Evolutionary conservation across 2,113 vertebrate species (phyloP), one percentile per base, ranked within the genome.

Genomic region (Gadus chalcogrammus): DNA sequence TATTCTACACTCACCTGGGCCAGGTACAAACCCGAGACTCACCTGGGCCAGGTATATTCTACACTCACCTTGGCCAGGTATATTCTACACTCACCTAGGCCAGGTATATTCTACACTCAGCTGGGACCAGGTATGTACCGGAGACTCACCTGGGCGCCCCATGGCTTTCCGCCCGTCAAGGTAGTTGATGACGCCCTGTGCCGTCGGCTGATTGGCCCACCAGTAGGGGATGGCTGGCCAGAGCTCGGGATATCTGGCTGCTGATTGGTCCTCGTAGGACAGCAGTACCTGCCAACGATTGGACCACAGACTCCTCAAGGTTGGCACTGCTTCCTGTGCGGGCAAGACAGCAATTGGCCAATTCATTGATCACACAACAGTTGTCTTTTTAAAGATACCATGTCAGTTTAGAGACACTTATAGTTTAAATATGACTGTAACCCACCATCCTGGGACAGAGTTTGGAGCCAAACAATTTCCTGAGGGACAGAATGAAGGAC

Each of bases 191-290:
- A 97, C 92, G 1, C 77, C 87, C 0, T 78, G 16, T 0, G 93
- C 84, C 7, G 91, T 84, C 0, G 69, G 82, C 75, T 92, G 79
- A 79, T 97, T 86, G 48, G 93, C 96, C 95, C 95, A 97, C 94
- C 93, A 95, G 88, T 96, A 96, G 0, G 94, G 93, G 75, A 97
- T 81, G 0, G 75, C 82, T 0, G 93, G 93, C 95, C 96, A 97
- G 28, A 99, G 88, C 76, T 94, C 91, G 0, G 0, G 5, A 59
- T 96, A 89, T 27, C 73, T 61, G 4, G 0, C 13, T 61, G 91
- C 82, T 0, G 79, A 9, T 15, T 22, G 0, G 11, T 91, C 83
- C 1, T 97, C 95, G 0, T 98, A 97, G 0, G 94, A 96, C 48
- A 96, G 71, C 35, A 98, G 74, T 3, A 96, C 92, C 88, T 97